Evolutionary conservation across 2,797 vertebrate species (phyloP), one percentile per base, ranked within the genome.

Genomic region (Platyrinchus mystaceus): DNA sequence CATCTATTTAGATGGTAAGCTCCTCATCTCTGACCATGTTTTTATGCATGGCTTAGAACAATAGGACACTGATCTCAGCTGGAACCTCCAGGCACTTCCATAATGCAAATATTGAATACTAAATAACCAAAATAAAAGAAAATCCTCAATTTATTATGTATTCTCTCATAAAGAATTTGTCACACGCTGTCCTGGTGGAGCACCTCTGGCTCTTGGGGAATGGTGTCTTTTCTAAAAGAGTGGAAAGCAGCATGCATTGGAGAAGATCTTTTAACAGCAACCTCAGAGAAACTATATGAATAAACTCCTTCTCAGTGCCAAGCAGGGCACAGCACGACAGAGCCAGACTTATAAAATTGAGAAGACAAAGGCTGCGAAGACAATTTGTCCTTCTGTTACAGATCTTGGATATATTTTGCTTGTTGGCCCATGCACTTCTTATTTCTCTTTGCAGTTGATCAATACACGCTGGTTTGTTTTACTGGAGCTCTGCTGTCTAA

Each of bases 21-120:
- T 95, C 87, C 84, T 94, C 79, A 66, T 91, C 79, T 94, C 93
- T 89, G 82, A 62, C 95, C 43, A 4, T 68, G 94, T 63, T 90
- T 95, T 94, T 80, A 80, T 92, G 89, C 84, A 62, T 52, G 84
- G 87, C 87, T 92, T 92, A 94, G 94, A 95, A 94, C 94, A 96
- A 97, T 94, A 93, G 92, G 90, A 89, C 76, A 66, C 58, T 91
- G 89, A 95, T 93, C 96, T 89, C 92, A 78, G 90, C 89, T 96
- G 93, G 93, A 94, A 91, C 89, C 94, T 96, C 79, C 84, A 94
- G 92, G 95, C 95, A 28, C 84, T 95, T 95, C 93, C 91, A 94
- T 95, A 93, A 94, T 90, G 87, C 93, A 94, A 92, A 97, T 97
- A 95, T 94, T 97, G 84, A 93, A 92, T 89, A 81, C 44, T 96